Percentiles rank a stretch among this genome's conserved stretches.
phyloP scores from a whole-genome alignment of 2,113 vertebrate species.

The Centropristis striata region DNA sequence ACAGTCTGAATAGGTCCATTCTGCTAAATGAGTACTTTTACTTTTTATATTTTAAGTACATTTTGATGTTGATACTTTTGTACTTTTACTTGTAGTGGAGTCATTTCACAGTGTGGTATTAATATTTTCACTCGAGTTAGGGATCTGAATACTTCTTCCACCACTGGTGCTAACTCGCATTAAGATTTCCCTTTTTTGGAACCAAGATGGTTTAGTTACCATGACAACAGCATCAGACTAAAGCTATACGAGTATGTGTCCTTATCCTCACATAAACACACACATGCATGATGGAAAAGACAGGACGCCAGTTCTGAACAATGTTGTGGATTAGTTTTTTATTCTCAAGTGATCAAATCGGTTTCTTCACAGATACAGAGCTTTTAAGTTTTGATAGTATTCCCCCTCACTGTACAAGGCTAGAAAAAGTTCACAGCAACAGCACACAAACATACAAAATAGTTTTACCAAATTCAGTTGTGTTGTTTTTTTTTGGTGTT shows the following conservation, averaged over 20 bases:
- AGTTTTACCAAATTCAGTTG: constrained; percentile 84
- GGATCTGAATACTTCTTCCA: no score
- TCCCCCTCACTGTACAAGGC: constrained; percentile 80
- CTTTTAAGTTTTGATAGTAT: constrained; percentile 34
- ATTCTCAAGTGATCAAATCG: constrained; percentile 77
- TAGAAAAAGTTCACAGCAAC: constrained; percentile 88
- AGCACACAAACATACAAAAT: constrained; percentile 89
- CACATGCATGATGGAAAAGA: background rate
- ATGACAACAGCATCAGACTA: background rate
- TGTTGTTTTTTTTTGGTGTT: constrained; percentile 17
- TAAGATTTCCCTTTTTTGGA: no score
- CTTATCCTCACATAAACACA: background rate
- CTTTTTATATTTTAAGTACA: no score
- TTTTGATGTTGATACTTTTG: no score
- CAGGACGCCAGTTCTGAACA: constrained; percentile 36
- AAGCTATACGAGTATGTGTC: background rate
- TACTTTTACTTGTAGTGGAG: no score
- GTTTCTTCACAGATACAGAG: constrained; percentile 80
- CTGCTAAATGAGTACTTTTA: no score
- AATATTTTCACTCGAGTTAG: no score
- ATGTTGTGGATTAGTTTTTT: constrained; percentile 75
- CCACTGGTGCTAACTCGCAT: no score
- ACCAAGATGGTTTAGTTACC: no score
- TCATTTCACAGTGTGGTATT: no score
- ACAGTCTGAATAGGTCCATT: no score